Evolutionary conservation across 64 coral and sea anemone genomes (phyloP), one percentile per base, ranked within the genome.

Genomic region (Acropora yongei): DNA sequence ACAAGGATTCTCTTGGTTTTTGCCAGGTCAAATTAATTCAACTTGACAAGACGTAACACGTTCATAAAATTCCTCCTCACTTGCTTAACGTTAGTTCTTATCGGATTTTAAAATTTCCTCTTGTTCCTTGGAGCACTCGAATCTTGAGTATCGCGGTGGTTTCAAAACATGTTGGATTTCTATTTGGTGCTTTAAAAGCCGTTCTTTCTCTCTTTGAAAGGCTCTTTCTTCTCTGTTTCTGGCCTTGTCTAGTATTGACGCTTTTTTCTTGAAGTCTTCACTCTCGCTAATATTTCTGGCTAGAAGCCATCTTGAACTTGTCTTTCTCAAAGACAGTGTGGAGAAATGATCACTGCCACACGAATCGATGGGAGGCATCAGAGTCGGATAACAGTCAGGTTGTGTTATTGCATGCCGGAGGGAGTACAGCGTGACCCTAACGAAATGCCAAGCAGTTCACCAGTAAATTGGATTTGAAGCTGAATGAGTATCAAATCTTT

Each of bases 161-260:
- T 18, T 85, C 30, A 69, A 16, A 72, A 72, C 4, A 8, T 48
- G 61, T 20, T 85, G 8, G 14, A 47, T 49, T 67, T 39, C 41
- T 45, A 41, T 16, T 4, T 67, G 80, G 41, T 41, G 13, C 45
- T 49, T 12, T 30, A 85, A 49, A 19, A 85, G 18, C 65, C 46
- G 40, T 13, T 71, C 44, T 67, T 47, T 85, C 44, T 85, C 63
- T 49, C 44, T 65, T 5, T 42, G 41, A 44, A 83, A 45, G 12
- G 80, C 80, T 68, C 12, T 85, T 65, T 71, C 65, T 71, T 85
- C 44, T 9, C 44, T 50, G 6, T 6, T 30, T 85, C 49, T 85
- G 18, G n/a, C 82, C 44, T 71, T 49, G 61, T 85, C 82, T 49
- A 85, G 46, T 41, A 85, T 48, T 14, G 14, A 19, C 0, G 63